A percentile compares a stretch with the other conserved stretches of the same genome.
Conservation (phyloP, 2,113 vertebrate genomes). For the Dasyprocta punctata region DNA sequence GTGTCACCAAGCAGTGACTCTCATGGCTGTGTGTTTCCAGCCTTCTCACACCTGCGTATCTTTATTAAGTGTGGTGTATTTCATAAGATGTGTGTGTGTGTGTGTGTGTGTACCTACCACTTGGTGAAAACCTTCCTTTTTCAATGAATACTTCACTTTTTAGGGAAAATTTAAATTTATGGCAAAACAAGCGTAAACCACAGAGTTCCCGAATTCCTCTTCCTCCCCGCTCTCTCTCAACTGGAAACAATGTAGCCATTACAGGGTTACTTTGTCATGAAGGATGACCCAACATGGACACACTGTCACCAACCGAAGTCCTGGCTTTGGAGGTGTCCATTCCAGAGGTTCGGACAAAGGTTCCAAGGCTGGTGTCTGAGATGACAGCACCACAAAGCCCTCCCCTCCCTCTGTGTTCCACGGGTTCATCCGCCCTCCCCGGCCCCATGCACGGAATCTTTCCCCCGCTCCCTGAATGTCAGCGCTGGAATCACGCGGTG, state of each 20-base stretch:
- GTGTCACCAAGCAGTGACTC: neutral
- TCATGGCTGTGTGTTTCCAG: accelerated
- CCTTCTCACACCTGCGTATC: accelerated
- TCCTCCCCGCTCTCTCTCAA: accelerated
- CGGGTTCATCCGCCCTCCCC: accelerated
- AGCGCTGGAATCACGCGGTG: accelerated
- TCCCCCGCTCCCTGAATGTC: neutral
- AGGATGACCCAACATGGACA: accelerated
- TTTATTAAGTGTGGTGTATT: neutral
- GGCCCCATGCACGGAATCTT: accelerated
- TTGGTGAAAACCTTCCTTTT: neutral
- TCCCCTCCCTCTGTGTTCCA: accelerated
- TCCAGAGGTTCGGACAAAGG: neutral
- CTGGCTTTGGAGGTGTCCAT: accelerated
- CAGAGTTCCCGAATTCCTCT: accelerated
- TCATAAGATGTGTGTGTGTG: accelerated
- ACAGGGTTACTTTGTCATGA: neutral
- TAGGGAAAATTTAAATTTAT: neutral
- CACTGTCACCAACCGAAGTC: neutral
- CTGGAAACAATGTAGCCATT: neutral
- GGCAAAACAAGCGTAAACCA: accelerated
- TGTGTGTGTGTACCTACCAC: neutral
- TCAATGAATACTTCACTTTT: neutral
- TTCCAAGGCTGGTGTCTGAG: accelerated
- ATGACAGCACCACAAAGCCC: accelerated